Conservation (phyloP, 2,888 invertebrate species). For the Helicoverpa assulta region DNA sequence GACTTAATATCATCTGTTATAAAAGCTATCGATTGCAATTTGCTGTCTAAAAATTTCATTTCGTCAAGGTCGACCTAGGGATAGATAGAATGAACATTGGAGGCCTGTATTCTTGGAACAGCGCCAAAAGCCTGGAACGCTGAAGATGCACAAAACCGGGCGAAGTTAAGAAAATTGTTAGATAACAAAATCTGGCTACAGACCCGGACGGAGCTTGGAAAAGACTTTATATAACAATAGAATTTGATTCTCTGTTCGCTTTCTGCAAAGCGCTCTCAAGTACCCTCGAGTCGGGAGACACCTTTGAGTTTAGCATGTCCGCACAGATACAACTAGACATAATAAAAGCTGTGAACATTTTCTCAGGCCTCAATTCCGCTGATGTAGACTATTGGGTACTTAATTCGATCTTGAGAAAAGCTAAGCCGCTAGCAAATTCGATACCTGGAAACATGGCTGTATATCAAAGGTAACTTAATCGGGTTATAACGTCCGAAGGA, state of each 20-base stretch:
- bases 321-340: slow-evolving; percentile 8
- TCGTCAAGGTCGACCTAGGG: slow-evolving; percentile 29
- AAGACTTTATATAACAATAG: slow-evolving; percentile 52
- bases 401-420: neutral
- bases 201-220: slow-evolving; percentile 23
- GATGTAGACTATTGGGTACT: neutral
- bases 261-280: slow-evolving; percentile 45
- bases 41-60: neutral
- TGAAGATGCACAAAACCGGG: slow-evolving; percentile 35
- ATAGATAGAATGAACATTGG: slow-evolving; percentile 22
- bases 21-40: neutral
- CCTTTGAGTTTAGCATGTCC: slow-evolving; percentile 33
- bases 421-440: neutral
- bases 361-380: neutral
- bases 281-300: slow-evolving; percentile 34
- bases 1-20: neutral
- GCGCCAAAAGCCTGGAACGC: slow-evolving; percentile 36
- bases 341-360: slow-evolving; percentile 26
- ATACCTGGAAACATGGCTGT: neutral
- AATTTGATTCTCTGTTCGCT: slow-evolving; percentile 42
- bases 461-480: neutral
- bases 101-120: slow-evolving; percentile 30
- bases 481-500: neutral
- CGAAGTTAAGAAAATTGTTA: slow-evolving; percentile 45
- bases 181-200: slow-evolving; percentile 48